phyloP scores from a whole-genome alignment of 2,113 vertebrate genomes.

The Lamprotornis superbus region DNA sequence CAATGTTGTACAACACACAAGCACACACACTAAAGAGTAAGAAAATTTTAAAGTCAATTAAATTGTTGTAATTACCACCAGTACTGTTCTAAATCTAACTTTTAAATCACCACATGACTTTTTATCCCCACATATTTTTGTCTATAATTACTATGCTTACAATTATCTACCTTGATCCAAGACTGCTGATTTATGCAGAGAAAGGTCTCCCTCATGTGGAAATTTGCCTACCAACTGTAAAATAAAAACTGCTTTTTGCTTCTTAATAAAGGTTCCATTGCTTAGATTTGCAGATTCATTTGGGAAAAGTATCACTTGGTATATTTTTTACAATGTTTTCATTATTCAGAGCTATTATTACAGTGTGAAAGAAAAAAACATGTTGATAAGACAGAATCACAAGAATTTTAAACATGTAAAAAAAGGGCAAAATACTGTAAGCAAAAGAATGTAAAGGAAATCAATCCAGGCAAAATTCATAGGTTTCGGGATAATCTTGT shows the following conservation, averaged over 20 bases:
- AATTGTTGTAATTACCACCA: background rate
- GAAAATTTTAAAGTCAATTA: background rate
- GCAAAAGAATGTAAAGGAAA: background rate
- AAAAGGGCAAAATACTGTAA: background rate
- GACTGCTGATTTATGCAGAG: background rate
- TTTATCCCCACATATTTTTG: background rate
- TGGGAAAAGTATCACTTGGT: background rate
- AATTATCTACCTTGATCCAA: background rate
- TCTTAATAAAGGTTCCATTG: background rate
- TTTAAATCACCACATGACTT: background rate
- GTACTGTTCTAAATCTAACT: background rate
- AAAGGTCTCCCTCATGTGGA: conserved; percentile 54
- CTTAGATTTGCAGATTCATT: background rate
- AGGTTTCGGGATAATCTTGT: background rate
- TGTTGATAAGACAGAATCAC: background rate
- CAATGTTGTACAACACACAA: background rate
- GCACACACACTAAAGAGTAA: background rate
- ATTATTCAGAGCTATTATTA: background rate
- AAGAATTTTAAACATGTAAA: background rate
- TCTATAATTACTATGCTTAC: background rate
- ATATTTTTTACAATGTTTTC: background rate
- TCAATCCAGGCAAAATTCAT: background rate
- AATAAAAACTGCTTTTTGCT: background rate
- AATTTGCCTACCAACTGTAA: conserved; percentile 2
- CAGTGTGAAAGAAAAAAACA: background rate